phyloP scores from a whole-genome alignment of 2,113 vertebrate species.

The Chionodraco myersi region DNA sequence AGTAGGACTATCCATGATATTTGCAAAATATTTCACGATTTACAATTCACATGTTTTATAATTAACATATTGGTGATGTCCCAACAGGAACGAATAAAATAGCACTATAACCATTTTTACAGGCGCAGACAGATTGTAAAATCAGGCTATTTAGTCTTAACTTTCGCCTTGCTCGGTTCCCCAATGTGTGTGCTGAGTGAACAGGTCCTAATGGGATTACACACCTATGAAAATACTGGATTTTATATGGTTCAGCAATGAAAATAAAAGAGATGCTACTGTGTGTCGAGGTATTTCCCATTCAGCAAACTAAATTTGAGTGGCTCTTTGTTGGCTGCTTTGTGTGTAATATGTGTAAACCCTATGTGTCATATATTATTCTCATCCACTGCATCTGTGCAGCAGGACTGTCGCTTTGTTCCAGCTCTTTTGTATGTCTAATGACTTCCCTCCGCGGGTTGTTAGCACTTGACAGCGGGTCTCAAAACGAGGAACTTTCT shows the following conservation, averaged over 20 bases:
- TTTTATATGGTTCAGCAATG: constrained; percentile 90
- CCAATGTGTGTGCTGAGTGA: constrained; percentile 86
- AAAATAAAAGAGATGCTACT: constrained; percentile 81
- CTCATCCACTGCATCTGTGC: constrained; percentile 92
- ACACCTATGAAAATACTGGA: constrained; percentile 93
- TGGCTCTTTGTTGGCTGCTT: constrained; percentile 78
- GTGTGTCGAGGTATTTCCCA: constrained; percentile 83
- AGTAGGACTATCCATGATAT: constrained; percentile 69
- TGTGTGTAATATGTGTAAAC: constrained; percentile 64
- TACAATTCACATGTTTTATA: constrained; percentile 81
- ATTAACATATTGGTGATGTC: constrained; percentile 78
- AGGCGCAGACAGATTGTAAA: constrained; percentile 87
- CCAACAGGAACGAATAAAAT: constrained; percentile 79
- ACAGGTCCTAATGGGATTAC: constrained; percentile 90
- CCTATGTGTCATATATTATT: constrained; percentile 91
- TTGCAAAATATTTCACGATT: constrained; percentile 78
- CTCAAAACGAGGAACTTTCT: constrained; percentile 97
- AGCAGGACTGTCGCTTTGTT: constrained; percentile 97
- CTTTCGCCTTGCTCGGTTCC: constrained; percentile 91
- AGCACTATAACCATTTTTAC: constrained; percentile 73
- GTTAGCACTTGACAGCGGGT: constrained; percentile 99
- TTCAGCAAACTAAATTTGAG: constrained; percentile 62
- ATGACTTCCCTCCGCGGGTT: constrained; percentile 99
- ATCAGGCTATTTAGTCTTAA: constrained; percentile 90
- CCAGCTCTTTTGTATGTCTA: constrained; percentile 98